Percentiles rank a stretch among this genome's conserved stretches.
These are phyloP conservation scores for Panulirus ornatus DNA, from an alignment of 1,140 invertebrate species.

Conservation along the genomic window DNA sequence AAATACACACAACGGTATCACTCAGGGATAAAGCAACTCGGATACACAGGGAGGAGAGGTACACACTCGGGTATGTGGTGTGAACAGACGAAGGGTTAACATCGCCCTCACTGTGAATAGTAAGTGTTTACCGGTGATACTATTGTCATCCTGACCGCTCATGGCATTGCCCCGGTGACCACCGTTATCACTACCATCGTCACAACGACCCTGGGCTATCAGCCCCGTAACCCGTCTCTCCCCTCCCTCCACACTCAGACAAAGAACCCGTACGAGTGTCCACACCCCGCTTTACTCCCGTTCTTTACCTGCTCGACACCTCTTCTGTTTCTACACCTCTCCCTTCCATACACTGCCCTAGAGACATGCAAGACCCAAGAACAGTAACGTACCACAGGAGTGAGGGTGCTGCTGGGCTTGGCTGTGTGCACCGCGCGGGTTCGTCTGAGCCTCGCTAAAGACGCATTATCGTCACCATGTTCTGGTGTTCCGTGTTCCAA, in stretches of 20 bases:
- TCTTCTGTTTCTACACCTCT: not conserved
- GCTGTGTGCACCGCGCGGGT: not conserved
- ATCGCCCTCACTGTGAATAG: too few species aligned
- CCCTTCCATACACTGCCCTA: not conserved
- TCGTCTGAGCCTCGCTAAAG: too few species aligned
- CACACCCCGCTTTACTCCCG: not conserved
- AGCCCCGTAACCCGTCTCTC: not conserved
- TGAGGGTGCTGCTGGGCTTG: not conserved
- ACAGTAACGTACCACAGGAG: not conserved
- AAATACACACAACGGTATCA: too few species aligned
- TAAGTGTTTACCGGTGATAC: too few species aligned
- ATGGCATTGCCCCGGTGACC: not conserved
- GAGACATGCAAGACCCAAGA: not conserved
- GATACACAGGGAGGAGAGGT: too few species aligned
- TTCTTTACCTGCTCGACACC: not conserved
- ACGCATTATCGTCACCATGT: too few species aligned
- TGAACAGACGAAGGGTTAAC: too few species aligned
- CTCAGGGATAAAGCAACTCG: too few species aligned
- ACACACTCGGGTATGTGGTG: too few species aligned
- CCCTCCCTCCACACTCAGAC: not conserved
- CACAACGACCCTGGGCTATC: not conserved
- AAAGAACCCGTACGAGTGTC: slow-evolving; percentile 1
- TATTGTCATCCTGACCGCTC: too few species aligned
- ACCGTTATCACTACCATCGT: not conserved
- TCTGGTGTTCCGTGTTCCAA: too few species aligned